phyloP scores from a whole-genome alignment of 1,140 invertebrate genomes.

The Caenorhabditis inopinata region DNA sequence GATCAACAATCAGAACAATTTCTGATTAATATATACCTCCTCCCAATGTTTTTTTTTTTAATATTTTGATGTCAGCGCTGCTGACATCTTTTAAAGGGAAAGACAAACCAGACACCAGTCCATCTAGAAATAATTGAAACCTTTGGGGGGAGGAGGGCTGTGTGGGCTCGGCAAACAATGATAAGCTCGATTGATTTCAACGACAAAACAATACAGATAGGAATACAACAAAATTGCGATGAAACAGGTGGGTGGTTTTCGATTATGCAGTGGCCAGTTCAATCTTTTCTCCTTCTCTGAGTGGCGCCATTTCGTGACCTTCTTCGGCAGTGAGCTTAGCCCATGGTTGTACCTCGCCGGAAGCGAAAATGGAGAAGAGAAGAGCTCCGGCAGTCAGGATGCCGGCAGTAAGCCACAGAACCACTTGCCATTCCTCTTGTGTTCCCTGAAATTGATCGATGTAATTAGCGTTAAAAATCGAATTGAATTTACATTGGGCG shows the following conservation, averaged over 20 bases:
- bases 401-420: conserved; percentile 66
- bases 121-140: no score
- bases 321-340: conserved; percentile 38
- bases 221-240: neutral
- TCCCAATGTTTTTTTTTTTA: no score
- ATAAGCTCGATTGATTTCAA: neutral
- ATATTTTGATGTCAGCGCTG: no score
- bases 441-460: conserved; percentile 59
- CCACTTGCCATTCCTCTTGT: conserved; percentile 67
- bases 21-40: no score
- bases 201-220: neutral
- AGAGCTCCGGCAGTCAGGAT: conserved; percentile 66
- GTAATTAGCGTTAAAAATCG: neutral
- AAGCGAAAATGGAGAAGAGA: conserved; percentile 57
- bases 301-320: conserved; percentile 26
- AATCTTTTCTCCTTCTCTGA: conserved; percentile 10
- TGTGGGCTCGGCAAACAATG: neutral
- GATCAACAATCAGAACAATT: no score
- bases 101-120: no score
- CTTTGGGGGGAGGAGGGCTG: no score
- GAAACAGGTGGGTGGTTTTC: neutral
- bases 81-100: no score
- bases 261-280: neutral
- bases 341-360: conserved; percentile 64
- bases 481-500: conserved; percentile 52